Evolutionary conservation across 2,888 invertebrate genomes (phyloP), one percentile per base, ranked within the genome.

Genomic region (Blomia tropicalis): DNA sequence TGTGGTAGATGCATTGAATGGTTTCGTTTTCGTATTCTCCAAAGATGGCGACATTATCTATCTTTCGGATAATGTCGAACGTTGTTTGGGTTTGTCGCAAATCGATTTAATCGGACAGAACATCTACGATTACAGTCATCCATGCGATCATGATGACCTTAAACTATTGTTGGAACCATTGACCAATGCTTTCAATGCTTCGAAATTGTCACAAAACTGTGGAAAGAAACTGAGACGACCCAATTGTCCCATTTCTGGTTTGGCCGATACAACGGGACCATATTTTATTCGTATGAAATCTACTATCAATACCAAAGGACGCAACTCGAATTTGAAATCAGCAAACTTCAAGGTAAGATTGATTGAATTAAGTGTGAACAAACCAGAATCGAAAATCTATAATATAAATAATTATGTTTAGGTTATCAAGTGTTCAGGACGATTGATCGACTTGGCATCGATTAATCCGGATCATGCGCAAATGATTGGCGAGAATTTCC

Each of bases 81-180:
- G 87, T 67, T 87, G 87, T 75, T 82, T 96, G 66, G 95, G 96
- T 60, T 82, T 95, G 17, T 81, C 86, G 67, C 92, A 93, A 85
- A 84, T 92, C 79, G 95, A 95, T 74, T 80, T 95, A 72, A 83
- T 95, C 81, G 95, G 95, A 1, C 89, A 92, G 72, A 88, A 85
- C 72, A 81, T 95, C 43, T 90, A 83, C 75, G 93, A 95, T 71
- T 93, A 90, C 75, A 83, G 85, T 66, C 93, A 95, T 75, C 90
- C 89, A 2, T 90, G 91, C 73, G 96, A 96, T 75, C 92, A 93
- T 72, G 87, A 87, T 31, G 93, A 95, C 75, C 81, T 93, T 32
- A 77, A 78, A 66, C 81, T 82, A 62, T 77, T 81, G 65, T 73
- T 84, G 22, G 47, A 61, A 23, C 17, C 59, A 31, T 65, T 63